Evolutionary conservation across 2,113 vertebrate genomes (phyloP).

Genomic region (Bombycilla garrulus): DNA sequence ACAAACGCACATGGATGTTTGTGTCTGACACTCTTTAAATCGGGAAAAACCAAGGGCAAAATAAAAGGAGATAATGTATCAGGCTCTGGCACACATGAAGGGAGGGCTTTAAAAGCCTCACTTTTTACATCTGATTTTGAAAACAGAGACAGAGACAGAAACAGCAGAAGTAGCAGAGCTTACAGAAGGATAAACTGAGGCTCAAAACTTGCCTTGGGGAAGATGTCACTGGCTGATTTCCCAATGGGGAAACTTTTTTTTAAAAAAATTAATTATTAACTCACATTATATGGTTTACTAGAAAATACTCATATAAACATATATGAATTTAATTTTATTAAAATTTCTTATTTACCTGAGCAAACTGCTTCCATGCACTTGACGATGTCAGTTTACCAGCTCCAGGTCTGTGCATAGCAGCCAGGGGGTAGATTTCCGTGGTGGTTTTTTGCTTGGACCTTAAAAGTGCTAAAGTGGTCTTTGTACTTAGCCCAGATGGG

Average conservation of each 20-base stretch:
- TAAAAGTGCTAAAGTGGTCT: conserved; percentile 90
- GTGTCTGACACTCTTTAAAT: not conserved
- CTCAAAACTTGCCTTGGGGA: not conserved
- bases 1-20: not conserved
- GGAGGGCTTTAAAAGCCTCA: not conserved
- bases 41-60: not conserved
- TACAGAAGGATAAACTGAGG: not conserved
- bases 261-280: not conserved
- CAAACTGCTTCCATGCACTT: conserved; percentile 91
- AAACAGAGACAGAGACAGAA: not conserved
- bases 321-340: not conserved
- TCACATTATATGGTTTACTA: not conserved
- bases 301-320: not conserved
- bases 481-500: conserved; percentile 92
- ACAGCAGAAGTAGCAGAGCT: conserved; percentile 20
- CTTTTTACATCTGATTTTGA: not conserved
- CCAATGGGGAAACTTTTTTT: not conserved
- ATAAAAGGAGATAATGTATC: not conserved
- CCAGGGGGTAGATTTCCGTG: conserved; percentile 84
- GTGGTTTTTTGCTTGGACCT: conserved; percentile 90
- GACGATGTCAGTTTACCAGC: conserved; percentile 95
- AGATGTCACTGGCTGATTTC: not conserved
- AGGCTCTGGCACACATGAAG: not conserved
- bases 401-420: conserved; percentile 86
- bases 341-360: conserved; percentile 82